Percentiles rank a stretch among this genome's conserved stretches.
Evolutionary conservation across 1,140 invertebrate species (phyloP).

Genomic region (Drosophila ficusphila): DNA sequence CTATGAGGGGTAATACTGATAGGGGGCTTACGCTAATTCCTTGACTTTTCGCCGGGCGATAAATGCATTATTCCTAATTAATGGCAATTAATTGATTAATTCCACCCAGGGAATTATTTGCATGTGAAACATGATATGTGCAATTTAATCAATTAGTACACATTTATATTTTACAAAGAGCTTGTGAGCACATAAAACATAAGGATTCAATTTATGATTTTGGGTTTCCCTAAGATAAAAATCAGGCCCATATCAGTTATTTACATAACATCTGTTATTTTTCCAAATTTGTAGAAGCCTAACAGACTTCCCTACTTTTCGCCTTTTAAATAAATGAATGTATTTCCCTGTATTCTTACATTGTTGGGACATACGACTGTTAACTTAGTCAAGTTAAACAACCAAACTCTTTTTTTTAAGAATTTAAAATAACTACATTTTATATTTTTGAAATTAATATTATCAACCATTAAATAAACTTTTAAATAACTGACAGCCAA

Average conservation of each 20-base stretch:
- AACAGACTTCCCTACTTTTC: too few relatives aligned
- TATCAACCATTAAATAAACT: too few relatives aligned
- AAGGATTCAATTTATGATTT: too few relatives aligned
- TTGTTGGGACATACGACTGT: slow-evolving; percentile 14
- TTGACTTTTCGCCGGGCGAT: slow-evolving; percentile 19
- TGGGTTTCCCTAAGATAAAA: too few relatives aligned
- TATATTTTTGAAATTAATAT: too few relatives aligned
- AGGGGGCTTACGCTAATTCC: slow-evolving; percentile 39
- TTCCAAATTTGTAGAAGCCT: too few relatives aligned
- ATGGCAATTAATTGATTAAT: slow-evolving; percentile 44
- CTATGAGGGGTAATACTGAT: neutral
- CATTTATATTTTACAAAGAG: too few relatives aligned
- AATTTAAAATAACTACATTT: neutral
- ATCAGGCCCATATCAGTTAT: too few relatives aligned
- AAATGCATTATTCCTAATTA: slow-evolving; percentile 55
- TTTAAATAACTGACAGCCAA: neutral
- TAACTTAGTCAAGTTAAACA: neutral
- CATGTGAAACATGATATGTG: neutral
- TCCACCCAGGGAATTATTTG: neutral
- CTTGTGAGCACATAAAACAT: too few relatives aligned
- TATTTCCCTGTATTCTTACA: slow-evolving; percentile 30
- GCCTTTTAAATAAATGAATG: neutral
- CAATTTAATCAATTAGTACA: too few relatives aligned
- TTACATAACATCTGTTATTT: neutral
- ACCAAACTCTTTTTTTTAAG: neutral